Base-by-base conservation (phyloP, 1,140 invertebrate genomes). In the Drosophila hydei region DNA sequence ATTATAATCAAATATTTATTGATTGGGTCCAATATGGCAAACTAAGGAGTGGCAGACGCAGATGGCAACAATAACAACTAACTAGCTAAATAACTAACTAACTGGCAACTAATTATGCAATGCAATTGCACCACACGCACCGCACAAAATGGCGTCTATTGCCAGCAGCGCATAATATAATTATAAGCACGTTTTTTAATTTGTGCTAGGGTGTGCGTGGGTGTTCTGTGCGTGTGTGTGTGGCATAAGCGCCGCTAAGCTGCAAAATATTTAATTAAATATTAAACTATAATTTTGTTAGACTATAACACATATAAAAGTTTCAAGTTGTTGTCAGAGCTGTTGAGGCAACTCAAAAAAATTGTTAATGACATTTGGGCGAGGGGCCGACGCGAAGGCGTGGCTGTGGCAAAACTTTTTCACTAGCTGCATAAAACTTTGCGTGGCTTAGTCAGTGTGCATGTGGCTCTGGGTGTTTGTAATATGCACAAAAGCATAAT, bases 1-100 rank as follows among this genome's bases (percentile, higher is more conserved):
- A 87, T 78, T 87, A 65, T 72, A 78, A 87, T 87, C 83, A 81
- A 88, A 87, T 81, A 88, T 81, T 87, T 78, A 85, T 87, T 88
- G 77, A 87, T 85, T 77, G 51, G 45, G 21, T 54, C 77, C 80
- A 77, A 72, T 70, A 67, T 50, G 52, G n/a, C 8, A 4, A 6
- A n/a, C 18, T 7, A 18, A 47, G 43, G 21, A 25, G 47, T 7
- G 33, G 59, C 38, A n/a, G 21, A n/a, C 23, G 23, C 38, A 47
- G 33, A 42, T 42, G 38, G 18, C 19, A 77, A 52, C 33, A 55
- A 25, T 19, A 54, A 54, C 48, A 61, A 52, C 11, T 51, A 58
- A 25, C 25, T 64, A 61, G 59, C 55, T 60, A 58, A 52, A 11
- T 45, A 58, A 25, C 25, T 64, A 61, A 63, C 59, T 63, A 40